Evolutionary conservation across 2,888 invertebrate species (phyloP).

Genomic region (Microplitis deprimator): DNA sequence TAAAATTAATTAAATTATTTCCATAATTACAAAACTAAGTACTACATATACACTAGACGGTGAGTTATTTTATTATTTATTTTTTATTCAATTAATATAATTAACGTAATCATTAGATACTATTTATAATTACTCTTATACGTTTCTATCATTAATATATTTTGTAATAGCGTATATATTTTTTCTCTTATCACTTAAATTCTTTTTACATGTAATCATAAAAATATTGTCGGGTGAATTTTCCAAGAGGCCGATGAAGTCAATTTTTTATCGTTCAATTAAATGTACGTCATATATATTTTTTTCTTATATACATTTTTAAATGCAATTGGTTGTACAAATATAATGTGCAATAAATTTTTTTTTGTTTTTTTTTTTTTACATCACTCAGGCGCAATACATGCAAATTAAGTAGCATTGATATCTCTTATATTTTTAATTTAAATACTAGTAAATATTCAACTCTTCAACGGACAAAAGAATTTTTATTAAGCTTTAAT

Average conservation of each 20-base stretch:
- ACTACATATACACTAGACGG: neutral
- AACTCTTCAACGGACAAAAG: neutral
- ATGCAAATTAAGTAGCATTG: neutral
- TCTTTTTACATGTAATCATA: neutral
- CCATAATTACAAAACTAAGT: neutral
- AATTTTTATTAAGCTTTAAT: no score
- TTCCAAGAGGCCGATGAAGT: neutral
- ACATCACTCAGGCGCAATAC: neutral
- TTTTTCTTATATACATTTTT: neutral
- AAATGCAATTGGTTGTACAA: neutral
- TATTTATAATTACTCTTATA: neutral
- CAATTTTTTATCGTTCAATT: neutral
- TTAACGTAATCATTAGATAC: neutral
- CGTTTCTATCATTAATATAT: neutral
- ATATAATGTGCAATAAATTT: neutral
- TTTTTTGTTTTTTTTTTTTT: neutral
- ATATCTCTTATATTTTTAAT: neutral
- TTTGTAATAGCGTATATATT: neutral
- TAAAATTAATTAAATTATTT: conserved; percentile 11
- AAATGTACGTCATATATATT: neutral
- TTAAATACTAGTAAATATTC: neutral
- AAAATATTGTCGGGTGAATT: neutral
- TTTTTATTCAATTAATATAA: neutral
- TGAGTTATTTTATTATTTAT: neutral
- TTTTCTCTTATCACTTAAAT: neutral